Evolutionary conservation across 2,797 vertebrate genomes (phyloP), one percentile per base, ranked within the genome.

Genomic region (Taeniopygia guttata): DNA sequence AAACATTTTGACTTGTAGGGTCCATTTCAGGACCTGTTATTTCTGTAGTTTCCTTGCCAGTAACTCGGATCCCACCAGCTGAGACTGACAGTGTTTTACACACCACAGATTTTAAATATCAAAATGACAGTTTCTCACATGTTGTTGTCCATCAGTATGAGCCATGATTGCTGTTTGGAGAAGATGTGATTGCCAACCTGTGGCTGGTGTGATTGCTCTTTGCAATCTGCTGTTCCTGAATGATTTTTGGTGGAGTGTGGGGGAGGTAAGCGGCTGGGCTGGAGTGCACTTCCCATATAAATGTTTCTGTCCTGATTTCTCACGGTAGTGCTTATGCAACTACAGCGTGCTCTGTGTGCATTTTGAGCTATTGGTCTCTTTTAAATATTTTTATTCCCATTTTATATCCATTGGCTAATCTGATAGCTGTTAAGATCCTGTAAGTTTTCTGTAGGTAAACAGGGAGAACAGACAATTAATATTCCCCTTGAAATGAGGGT

Each of bases 81-180:
- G 86, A 96, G 88, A 68, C 69, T 93, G 92, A 89, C 93, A 93
- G 80, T 89, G 87, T 88, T 96, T 96, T 96, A 96, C 88, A 96
- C 92, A 81, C 82, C 89, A 92, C 91, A 87, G 89, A 95, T 94
- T 97, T 96, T 94, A 95, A 97, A 96, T 96, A 96, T 94, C 96
- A 95, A 96, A 94, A 92, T 95, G 96, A 96, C 87, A 90, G 85
- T 88, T 96, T 94, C 90, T 96, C 95, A 94, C 90, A 92, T 82
- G 93, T 94, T 81, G 87, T 94, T 95, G 86, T 94, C 96, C 77
- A 87, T 97, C 95, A 95, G 96, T 62, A 90, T 75, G 76, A 96
- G 89, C 93, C 92, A 94, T 73, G 94, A 97, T 91, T 97, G 94
- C 91, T 93, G 85, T 95, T 94, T 94, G 91, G 94, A 94, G 94